Conservation (phyloP, 2,888 invertebrate genomes). For the Ligdia adustata region DNA sequence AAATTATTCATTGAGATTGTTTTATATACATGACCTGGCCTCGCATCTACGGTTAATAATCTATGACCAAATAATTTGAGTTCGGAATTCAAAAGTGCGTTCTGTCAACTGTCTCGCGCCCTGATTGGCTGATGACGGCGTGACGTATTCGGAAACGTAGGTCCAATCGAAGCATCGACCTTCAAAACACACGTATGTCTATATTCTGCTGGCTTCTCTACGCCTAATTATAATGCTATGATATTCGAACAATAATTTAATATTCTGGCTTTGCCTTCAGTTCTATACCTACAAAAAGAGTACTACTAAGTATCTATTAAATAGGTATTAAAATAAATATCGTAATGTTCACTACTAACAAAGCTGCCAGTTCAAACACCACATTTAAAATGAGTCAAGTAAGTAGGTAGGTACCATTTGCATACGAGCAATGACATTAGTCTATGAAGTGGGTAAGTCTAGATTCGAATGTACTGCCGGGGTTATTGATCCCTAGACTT, state of each 20-base stretch:
- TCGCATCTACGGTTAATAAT: conserved; percentile 30
- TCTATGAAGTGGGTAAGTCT: conserved; percentile 10
- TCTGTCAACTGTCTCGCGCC: conserved; percentile 37
- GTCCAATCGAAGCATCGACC: conserved; percentile 48
- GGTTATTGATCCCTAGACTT: conserved; percentile 20
- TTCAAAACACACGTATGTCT: conserved; percentile 43
- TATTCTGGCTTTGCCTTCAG: conserved; percentile 7
- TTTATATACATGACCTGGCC: conserved; percentile 19
- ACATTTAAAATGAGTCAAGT: neutral
- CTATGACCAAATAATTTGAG: conserved; percentile 38
- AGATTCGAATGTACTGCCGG: conserved; percentile 11
- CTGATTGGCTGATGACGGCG: conserved; percentile 41
- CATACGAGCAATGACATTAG: neutral
- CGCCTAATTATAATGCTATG: conserved; percentile 22
- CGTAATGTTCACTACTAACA: too few species aligned
- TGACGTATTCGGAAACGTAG: conserved; percentile 47
- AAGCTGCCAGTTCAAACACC: too few species aligned
- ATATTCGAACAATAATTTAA: conserved; percentile 18
- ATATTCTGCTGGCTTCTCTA: conserved; percentile 39
- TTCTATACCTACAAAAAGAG: too few species aligned
- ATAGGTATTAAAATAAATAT: too few species aligned
- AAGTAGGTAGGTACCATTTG: neutral
- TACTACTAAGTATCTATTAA: too few species aligned
- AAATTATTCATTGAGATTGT: conserved; percentile 25
- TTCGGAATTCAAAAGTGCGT: conserved; percentile 43